phyloP scores from a whole-genome alignment of 2,888 invertebrate genomes.

The Acronicta psi region DNA sequence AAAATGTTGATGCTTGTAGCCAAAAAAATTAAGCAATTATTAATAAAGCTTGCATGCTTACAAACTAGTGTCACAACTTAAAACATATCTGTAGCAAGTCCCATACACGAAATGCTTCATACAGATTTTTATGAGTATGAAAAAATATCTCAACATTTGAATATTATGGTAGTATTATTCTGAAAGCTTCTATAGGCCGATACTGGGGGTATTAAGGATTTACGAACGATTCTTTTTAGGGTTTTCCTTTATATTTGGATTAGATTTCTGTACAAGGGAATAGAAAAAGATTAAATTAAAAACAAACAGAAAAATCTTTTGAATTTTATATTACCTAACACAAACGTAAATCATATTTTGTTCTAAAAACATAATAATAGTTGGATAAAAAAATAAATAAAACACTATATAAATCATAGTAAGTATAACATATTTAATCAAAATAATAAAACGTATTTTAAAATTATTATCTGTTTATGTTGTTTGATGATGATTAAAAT shows the following conservation, averaged over 20 bases:
- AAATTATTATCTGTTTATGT: not conserved
- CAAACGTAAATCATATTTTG: too few species aligned
- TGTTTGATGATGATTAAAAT: not conserved
- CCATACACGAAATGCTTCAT: constrained; percentile 42
- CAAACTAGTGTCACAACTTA: constrained; percentile 1
- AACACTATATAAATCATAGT: constrained; percentile 4
- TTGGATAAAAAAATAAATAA: constrained; percentile 8
- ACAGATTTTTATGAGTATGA: not conserved
- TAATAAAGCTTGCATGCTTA: not conserved
- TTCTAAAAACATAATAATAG: not conserved
- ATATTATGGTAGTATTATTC: not conserved
- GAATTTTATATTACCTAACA: too few species aligned
- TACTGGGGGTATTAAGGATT: too few species aligned
- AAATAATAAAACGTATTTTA: not conserved
- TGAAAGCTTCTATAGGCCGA: not conserved
- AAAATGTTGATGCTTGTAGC: not conserved
- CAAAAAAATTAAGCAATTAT: not conserved
- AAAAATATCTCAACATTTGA: too few species aligned
- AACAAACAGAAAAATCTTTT: too few species aligned
- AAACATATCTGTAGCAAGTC: constrained; percentile 6
- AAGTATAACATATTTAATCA: constrained; percentile 4
- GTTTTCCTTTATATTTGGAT: too few species aligned
- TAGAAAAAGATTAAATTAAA: too few species aligned
- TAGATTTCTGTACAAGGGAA: too few species aligned
- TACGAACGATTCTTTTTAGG: too few species aligned